Evolutionary conservation across 2,113 vertebrate genomes (phyloP).

Genomic region (Aramus guarauna): DNA sequence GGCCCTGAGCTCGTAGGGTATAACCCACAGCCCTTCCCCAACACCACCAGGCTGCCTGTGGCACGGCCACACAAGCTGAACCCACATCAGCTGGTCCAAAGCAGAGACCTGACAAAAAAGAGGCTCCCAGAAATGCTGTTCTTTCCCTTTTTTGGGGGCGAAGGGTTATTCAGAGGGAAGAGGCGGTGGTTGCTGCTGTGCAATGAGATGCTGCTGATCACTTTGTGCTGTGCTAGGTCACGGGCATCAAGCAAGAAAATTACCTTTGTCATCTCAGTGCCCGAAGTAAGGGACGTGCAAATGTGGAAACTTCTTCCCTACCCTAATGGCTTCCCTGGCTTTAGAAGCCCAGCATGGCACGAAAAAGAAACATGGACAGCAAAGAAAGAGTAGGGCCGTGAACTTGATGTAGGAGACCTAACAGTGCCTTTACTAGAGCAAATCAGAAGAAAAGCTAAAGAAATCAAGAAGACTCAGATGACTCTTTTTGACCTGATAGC

Average conservation of each 20-base stretch:
- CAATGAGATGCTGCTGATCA: not conserved
- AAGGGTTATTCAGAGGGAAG: not conserved
- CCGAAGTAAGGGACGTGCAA: not conserved
- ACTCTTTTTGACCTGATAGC: not conserved
- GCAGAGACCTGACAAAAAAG: not conserved
- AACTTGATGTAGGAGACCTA: not conserved
- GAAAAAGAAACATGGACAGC: not conserved
- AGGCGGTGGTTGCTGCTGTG: accelerated
- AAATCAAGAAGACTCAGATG: not conserved
- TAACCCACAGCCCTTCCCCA: not conserved
- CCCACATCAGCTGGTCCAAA: not conserved
- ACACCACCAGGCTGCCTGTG: accelerated
- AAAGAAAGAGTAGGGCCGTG: accelerated
- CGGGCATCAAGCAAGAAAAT: not conserved
- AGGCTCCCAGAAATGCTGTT: not conserved
- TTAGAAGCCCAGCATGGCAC: not conserved
- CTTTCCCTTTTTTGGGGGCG: not conserved
- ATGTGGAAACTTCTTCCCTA: not conserved
- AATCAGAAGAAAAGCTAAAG: accelerated
- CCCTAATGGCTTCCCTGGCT: not conserved
- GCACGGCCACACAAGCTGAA: accelerated
- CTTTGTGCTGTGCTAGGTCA: not conserved
- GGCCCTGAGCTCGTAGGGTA: not conserved
- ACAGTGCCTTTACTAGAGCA: not conserved
- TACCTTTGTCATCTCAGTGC: not conserved